Conservation (phyloP, 64 coral and sea anemone genomes). For the Pocillopora damicornis region DNA sequence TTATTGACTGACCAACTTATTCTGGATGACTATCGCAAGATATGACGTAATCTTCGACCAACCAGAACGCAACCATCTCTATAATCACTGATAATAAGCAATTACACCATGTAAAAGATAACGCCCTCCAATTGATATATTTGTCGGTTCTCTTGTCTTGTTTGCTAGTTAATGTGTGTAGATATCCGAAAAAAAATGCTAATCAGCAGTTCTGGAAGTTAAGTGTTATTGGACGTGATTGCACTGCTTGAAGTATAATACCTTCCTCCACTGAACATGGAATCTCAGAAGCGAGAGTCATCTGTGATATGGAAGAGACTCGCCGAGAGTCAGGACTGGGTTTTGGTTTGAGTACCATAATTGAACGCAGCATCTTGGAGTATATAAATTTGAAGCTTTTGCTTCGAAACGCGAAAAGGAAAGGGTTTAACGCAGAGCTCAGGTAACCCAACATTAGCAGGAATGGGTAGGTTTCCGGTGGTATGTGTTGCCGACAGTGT, state of each 20-base stretch:
- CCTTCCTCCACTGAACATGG: background rate
- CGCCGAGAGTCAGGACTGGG: background rate
- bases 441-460: conserved; percentile 50
- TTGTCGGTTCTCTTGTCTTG: too few relatives aligned
- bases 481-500: background rate
- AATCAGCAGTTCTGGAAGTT: background rate
- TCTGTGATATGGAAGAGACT: background rate
- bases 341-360: background rate
- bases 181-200: too few relatives aligned
- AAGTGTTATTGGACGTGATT: background rate
- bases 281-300: background rate
- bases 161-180: too few relatives aligned
- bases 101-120: too few relatives aligned
- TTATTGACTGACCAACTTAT: too few relatives aligned
- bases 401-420: conserved; percentile 51
- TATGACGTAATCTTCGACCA: too few relatives aligned
- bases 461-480: conserved; percentile 6
- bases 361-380: background rate
- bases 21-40: too few relatives aligned
- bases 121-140: too few relatives aligned
- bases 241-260: background rate
- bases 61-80: too few relatives aligned
- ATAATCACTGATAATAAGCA: too few relatives aligned
- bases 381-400: background rate
- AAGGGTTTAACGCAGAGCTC: conserved; percentile 51